Evolutionary conservation across 1,140 invertebrate species (phyloP).

Genomic region (Venturia canescens): DNA sequence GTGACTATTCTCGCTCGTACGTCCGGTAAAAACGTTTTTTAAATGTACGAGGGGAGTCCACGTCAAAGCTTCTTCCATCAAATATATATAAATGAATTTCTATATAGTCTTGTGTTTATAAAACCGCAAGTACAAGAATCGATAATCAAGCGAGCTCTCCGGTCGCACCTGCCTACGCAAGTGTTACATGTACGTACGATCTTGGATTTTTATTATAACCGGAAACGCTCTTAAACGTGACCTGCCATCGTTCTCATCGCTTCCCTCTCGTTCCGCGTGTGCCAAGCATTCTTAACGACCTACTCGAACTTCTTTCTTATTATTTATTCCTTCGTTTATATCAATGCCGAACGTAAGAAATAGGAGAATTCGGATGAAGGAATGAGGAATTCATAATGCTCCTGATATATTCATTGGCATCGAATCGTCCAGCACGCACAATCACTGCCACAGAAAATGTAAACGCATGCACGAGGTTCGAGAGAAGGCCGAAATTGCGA

Average conservation of each 20-base stretch:
- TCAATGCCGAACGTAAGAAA: not conserved
- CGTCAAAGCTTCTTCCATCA: not conserved
- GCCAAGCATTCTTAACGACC: conserved; percentile 29
- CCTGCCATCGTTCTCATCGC: conserved; percentile 47
- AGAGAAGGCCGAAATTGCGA: too few species aligned
- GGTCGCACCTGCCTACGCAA: conserved; percentile 15
- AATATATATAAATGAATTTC: conserved; percentile 22
- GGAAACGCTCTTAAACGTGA: conserved; percentile 46
- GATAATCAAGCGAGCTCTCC: conserved; percentile 28
- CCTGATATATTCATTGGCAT: too few species aligned
- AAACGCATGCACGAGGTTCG: too few species aligned
- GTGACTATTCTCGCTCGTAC: conserved; percentile 4
- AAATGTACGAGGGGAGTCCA: conserved; percentile 39
- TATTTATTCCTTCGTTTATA: not conserved
- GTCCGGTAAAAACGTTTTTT: conserved; percentile 44
- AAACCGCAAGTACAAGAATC: not conserved
- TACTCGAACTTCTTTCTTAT: not conserved
- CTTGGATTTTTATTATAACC: conserved; percentile 40
- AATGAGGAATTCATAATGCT: not conserved
- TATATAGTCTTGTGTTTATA: conserved; percentile 7
- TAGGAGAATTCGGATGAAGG: not conserved
- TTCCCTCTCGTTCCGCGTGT: conserved; percentile 10
- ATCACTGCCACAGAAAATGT: too few species aligned
- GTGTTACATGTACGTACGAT: conserved; percentile 6
- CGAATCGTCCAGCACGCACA: too few species aligned